Conservation (phyloP, 1,140 invertebrate genomes). For the Campoletis sonorensis region DNA sequence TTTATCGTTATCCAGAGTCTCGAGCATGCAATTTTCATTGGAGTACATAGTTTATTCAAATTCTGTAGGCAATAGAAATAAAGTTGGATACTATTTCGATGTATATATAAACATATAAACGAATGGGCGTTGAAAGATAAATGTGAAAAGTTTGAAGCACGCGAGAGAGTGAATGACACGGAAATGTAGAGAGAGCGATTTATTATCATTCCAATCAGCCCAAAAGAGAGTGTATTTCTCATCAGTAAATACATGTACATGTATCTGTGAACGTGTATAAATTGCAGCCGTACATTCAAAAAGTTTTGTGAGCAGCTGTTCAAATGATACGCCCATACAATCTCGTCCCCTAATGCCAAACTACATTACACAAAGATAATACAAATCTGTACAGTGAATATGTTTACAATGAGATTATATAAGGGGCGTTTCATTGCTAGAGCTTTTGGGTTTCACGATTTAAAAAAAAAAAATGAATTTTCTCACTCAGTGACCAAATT, state of each 20-base stretch:
- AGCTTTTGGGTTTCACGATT: too few relatives aligned
- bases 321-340: neutral
- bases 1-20: too few relatives aligned
- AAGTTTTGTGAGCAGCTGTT: slow-evolving; percentile 3
- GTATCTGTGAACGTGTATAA: neutral
- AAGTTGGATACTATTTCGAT: too few relatives aligned
- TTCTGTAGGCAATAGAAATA: too few relatives aligned
- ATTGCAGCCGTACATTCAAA: neutral
- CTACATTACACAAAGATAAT: neutral
- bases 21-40: too few relatives aligned
- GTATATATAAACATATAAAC: neutral
- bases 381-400: neutral
- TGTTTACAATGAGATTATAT: neutral
- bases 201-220: neutral
- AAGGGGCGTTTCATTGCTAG: neutral
- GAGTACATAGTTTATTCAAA: too few relatives aligned
- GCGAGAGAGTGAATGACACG: slow-evolving; percentile 4
- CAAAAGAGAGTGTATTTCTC: neutral
- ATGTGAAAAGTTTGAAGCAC: slow-evolving; percentile 3
- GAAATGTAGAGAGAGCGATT: neutral
- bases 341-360: neutral
- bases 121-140: neutral
- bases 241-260: neutral
- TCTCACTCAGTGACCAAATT: too few relatives aligned
- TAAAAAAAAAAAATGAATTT: too few relatives aligned